phyloP scores from a whole-genome alignment of 2,888 invertebrate genomes.

The Chrysopilus asiliformis region DNA sequence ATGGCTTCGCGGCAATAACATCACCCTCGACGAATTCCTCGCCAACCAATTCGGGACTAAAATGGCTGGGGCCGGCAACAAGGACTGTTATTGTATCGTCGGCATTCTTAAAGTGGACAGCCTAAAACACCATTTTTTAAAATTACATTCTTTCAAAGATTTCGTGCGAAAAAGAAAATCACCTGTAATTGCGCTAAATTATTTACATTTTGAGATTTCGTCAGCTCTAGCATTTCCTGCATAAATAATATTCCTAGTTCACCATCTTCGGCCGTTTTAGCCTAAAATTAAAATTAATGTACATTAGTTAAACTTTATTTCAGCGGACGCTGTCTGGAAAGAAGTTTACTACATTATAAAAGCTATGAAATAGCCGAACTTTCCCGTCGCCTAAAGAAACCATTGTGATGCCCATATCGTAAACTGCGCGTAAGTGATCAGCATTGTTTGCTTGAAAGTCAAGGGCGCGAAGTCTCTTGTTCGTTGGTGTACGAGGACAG shows the following conservation, averaged over 20 bases:
- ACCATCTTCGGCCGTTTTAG: conserved; percentile 71
- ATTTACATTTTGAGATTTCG: conserved; percentile 48
- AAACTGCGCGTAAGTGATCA: conserved; percentile 73
- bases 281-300: conserved; percentile 41
- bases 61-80: conserved; percentile 81
- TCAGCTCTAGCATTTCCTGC: conserved; percentile 92
- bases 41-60: conserved; percentile 62
- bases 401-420: conserved; percentile 91
- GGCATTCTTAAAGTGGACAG: conserved; percentile 35
- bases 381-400: conserved; percentile 78
- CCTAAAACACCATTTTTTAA: conserved; percentile 21
- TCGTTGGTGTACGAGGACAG: conserved; percentile 49
- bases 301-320: too few species aligned
- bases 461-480: conserved; percentile 51
- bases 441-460: conserved; percentile 71
- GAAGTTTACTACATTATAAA: conserved; percentile 69
- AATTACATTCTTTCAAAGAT: not conserved
- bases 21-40: conserved; percentile 51
- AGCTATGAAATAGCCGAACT: conserved; percentile 83
- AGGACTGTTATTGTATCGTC: conserved; percentile 36
- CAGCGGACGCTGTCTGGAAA: too few species aligned
- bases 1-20: conserved; percentile 52
- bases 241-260: conserved; percentile 89
- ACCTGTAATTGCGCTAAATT: conserved; percentile 34
- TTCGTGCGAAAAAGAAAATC: conserved; percentile 8